Evolutionary conservation across 2,888 invertebrate genomes (phyloP), one percentile per base, ranked within the genome.

Genomic region (Selenia dentaria): DNA sequence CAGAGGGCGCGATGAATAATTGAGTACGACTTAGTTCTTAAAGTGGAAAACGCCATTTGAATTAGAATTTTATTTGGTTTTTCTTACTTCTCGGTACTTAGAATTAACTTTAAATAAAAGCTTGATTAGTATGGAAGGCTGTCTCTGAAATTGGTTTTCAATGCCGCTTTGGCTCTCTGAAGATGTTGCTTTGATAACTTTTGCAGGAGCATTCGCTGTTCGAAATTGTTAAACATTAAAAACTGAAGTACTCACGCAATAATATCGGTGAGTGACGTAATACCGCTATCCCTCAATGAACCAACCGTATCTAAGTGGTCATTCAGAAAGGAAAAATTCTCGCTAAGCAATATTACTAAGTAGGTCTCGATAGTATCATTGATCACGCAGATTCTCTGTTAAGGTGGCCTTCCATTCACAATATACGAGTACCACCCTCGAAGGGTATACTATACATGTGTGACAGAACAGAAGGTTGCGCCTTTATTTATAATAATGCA

Each of bases 1-100:
- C 67, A 58, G 66, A 74, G 82, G 82, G 86, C 74, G 72, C 73
- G 78, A 68, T 85, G 89, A 85, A 90, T 89, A 86, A 86, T 86
- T 83, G 82, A 88, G 88, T 74, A 79, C 73, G 76, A 74, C 76
- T 85, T 80, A 78, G 67, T 76, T 82, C 75, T 70, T 71, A 67
- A 69, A 71, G 70, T 66, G 62, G 55, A 61, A 67, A 73, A 67
- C 61, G 52, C 52, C 64, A 62, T 74, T 62, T 44, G 53, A 59
- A 63, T 66, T 59, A 44, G 34, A 48, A 42, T 33, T 38, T 16
- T 20, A 46, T 68, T 62, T 42, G 39, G n/a, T n/a, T 31, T 51
- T 45, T 16, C 42, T 59, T 55, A 54, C 53, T 64, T 50, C 10
- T 9, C 3, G 3, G 39, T 43, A 14, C 36, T 36, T 34, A 12